These are phyloP conservation scores for Drosophila histrio DNA, from an alignment of 2,888 invertebrate genomes.

Conservation along the genomic window DNA sequence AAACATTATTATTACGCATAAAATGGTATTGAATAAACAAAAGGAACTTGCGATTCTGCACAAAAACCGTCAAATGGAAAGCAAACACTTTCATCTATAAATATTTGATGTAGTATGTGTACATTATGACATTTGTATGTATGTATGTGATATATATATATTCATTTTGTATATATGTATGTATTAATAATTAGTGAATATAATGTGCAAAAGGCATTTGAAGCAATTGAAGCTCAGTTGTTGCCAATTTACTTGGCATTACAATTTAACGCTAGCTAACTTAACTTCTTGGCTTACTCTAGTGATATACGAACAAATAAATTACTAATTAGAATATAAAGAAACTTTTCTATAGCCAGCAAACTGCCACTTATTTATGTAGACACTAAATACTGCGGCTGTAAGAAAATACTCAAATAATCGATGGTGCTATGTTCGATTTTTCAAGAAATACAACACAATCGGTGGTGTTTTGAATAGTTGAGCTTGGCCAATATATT, in stretches of 20 bases:
- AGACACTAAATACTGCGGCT: no score
- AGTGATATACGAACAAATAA: not conserved
- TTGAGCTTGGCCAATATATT: no score
- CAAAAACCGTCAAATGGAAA: constrained; percentile 28
- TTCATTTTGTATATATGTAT: not conserved
- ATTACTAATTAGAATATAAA: not conserved
- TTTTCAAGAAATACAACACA: no score
- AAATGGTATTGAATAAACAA: constrained; percentile 12
- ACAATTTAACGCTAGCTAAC: not conserved
- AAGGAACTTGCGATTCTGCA: constrained; percentile 7
- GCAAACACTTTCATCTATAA: constrained; percentile 21
- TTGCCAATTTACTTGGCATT: not conserved
- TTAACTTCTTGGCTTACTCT: not conserved
- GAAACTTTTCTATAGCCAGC: not conserved
- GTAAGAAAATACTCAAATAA: no score
- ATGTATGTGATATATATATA: no score
- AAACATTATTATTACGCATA: constrained; percentile 25
- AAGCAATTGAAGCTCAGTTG: not conserved
- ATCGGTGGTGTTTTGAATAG: no score
- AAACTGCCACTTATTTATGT: not conserved
- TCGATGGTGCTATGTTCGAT: no score
- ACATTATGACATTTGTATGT: constrained; percentile 4
- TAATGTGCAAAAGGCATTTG: not conserved
- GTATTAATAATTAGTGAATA: not conserved
- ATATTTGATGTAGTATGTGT: not conserved